A percentile compares a stretch with the other conserved stretches of the same genome.
Conservation (phyloP, 2,797 vertebrate species). For the Glyptemys insculpta region DNA sequence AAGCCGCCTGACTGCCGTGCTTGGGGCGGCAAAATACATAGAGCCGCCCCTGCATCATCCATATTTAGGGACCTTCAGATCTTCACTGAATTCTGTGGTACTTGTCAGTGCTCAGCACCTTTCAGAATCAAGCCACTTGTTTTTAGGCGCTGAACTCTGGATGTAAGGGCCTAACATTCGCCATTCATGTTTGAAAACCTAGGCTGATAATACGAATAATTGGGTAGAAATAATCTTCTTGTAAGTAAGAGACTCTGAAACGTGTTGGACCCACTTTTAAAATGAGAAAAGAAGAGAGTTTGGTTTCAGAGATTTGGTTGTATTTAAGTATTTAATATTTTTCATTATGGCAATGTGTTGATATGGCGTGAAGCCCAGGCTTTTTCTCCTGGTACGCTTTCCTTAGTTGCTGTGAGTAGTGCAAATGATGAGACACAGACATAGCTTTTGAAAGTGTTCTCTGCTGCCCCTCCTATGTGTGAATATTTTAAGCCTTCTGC, state of each 20-base stretch:
- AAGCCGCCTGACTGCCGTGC: too few relatives aligned
- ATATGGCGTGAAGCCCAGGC: constrained; percentile 6
- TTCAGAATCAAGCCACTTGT: background rate
- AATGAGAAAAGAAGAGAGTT: constrained; percentile 6
- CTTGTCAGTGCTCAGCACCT: background rate
- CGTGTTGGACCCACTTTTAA: background rate
- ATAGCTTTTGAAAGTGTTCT: constrained; percentile 45
- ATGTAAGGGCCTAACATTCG: background rate
- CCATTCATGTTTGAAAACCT: background rate
- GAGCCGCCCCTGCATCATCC: background rate
- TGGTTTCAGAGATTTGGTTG: background rate
- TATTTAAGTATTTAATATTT: constrained; percentile 2
- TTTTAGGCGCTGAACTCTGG: background rate
- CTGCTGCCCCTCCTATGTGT: constrained; percentile 5
- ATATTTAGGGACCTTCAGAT: background rate
- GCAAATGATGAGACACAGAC: constrained; percentile 46
- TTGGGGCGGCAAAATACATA: too few relatives aligned
- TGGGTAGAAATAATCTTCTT: background rate
- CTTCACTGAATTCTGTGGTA: background rate
- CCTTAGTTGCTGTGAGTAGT: constrained; percentile 46
- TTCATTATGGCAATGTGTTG: constrained; percentile 19
- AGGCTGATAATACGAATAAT: background rate
- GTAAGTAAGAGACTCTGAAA: background rate
- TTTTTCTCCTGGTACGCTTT: constrained; percentile 8
- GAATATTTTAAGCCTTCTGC: constrained; percentile 25